Percentiles rank a stretch among this genome's conserved stretches.
These are phyloP conservation scores for Pogonus chalceus DNA, from an alignment of 1,140 invertebrate genomes.

Conservation along the genomic window DNA sequence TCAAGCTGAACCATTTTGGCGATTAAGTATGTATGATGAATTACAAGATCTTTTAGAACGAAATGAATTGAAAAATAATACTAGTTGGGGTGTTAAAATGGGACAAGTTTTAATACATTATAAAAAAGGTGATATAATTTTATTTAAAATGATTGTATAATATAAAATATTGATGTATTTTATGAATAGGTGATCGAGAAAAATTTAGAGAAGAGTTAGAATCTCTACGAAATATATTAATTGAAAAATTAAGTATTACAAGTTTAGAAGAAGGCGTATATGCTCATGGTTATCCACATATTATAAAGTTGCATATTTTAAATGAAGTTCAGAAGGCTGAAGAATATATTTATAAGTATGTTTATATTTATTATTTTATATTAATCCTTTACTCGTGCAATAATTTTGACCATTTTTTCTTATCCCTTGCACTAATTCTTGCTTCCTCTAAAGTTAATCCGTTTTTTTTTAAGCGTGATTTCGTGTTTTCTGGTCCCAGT, in stretches of 20 bases:
- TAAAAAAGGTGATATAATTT: constrained; percentile 27
- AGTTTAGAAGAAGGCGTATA: constrained; percentile 58
- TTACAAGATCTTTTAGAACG: constrained; percentile 51
- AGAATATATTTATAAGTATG: constrained; percentile 35
- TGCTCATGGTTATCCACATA: constrained; percentile 67
- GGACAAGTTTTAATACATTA: constrained; percentile 48
- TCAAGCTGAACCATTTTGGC: constrained; percentile 79
- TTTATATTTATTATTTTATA: too few species aligned
- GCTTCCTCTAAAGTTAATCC: too few species aligned
- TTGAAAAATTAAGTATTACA: constrained; percentile 51
- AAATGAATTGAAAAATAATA: constrained; percentile 37
- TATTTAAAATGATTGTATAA: neutral
- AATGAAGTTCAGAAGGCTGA: constrained; percentile 48
- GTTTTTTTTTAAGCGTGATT: too few species aligned
- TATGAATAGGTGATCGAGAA: neutral
- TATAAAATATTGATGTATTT: neutral
- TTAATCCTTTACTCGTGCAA: too few species aligned
- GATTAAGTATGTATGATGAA: constrained; percentile 69
- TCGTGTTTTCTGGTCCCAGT: too few species aligned
- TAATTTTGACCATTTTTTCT: too few species aligned
- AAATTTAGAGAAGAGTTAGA: constrained; percentile 31
- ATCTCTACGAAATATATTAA: constrained; percentile 37
- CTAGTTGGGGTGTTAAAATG: constrained; percentile 50
- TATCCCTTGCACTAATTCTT: too few species aligned
- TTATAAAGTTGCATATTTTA: constrained; percentile 61